Percentiles rank a stretch among this genome's conserved stretches.
Evolutionary conservation across 2,797 vertebrate species (phyloP).

Genomic region (Hyperoplus lanceolatus): DNA sequence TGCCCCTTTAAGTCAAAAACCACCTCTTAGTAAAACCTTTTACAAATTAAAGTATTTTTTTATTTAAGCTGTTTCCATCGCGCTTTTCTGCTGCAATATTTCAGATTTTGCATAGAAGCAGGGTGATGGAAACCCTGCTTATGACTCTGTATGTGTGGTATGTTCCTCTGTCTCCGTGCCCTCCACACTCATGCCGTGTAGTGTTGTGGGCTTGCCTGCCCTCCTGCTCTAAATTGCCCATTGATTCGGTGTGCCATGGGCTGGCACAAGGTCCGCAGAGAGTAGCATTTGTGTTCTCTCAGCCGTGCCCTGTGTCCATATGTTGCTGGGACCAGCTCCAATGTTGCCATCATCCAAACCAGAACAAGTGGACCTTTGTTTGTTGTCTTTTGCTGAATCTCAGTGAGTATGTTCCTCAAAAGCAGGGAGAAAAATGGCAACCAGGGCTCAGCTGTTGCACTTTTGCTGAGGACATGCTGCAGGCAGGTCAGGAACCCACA

Average conservation of each 20-base stretch:
- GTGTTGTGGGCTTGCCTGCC: constrained; percentile 77
- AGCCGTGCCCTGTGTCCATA: constrained; percentile 88
- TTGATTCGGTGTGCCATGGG: constrained; percentile 85
- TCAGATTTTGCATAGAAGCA: too few relatives aligned
- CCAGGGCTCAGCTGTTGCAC: constrained; percentile 61
- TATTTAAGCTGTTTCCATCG: too few relatives aligned
- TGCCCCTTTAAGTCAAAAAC: too few relatives aligned
- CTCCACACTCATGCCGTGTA: constrained; percentile 67
- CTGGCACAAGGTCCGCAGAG: constrained; percentile 83
- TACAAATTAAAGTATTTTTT: too few relatives aligned
- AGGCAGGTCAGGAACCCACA: constrained; percentile 52
- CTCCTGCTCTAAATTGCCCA: constrained; percentile 85
- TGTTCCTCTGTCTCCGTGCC: constrained; percentile 56
- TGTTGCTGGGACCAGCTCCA: constrained; percentile 89
- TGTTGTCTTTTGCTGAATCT: constrained; percentile 77
- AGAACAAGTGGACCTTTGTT: constrained; percentile 87
- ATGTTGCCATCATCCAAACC: constrained; percentile 86
- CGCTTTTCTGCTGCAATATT: too few relatives aligned
- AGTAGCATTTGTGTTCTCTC: constrained; percentile 88
- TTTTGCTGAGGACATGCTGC: constrained; percentile 45
- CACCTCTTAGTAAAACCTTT: too few relatives aligned
- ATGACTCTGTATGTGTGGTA: constrained; percentile 52
- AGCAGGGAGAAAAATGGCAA: constrained; percentile 60
- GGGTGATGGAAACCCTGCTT: too few relatives aligned
- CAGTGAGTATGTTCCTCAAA: constrained; percentile 69